A percentile compares a stretch with the other conserved stretches of the same genome.
These are phyloP conservation scores for Crotalus horridus DNA, from an alignment of 2,113 vertebrate genomes.

Conservation along the genomic window DNA sequence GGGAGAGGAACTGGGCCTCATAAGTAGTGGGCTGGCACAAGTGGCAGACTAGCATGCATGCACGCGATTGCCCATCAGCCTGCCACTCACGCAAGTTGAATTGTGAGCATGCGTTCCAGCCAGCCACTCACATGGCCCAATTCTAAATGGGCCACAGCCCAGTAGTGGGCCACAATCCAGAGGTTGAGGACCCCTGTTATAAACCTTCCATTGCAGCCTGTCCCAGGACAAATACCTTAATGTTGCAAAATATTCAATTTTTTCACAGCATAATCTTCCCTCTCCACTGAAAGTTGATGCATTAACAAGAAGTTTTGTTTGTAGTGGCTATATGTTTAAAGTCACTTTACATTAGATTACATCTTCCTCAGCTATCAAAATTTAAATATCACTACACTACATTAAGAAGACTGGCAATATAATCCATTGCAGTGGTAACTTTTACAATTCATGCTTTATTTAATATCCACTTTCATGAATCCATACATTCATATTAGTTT, in stretches of 20 bases:
- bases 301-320: neutral
- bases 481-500: neutral
- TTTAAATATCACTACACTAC: neutral
- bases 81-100: no score
- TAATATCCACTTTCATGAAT: neutral
- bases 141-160: no score
- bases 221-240: neutral
- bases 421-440: neutral
- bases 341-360: neutral
- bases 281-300: neutral
- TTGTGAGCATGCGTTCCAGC: no score
- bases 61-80: no score
- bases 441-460: neutral
- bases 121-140: no score
- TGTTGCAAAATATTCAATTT: neutral
- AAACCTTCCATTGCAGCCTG: neutral
- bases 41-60: no score
- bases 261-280: neutral
- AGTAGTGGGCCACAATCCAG: no score
- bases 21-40: no score
- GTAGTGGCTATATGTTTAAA: neutral
- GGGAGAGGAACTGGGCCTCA: no score
- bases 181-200: no score
- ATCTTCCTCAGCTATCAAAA: neutral
- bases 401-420: neutral